Base-by-base conservation (phyloP, 2,113 vertebrate species). In the Hepsetus odoe region DNA sequence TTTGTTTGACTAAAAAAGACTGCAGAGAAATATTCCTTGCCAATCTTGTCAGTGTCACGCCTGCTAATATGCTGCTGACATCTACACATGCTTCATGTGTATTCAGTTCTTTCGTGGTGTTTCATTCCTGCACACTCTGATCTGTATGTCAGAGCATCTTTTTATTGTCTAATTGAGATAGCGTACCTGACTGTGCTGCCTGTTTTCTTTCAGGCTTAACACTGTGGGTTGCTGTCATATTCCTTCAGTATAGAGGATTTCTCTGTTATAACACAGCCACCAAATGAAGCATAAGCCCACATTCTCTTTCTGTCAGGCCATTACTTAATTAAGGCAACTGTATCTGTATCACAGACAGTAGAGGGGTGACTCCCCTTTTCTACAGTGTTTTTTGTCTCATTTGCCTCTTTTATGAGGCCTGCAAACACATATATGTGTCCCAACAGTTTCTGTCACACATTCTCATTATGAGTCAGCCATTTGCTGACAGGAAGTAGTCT, bases 111-210 rank as follows among this genome's bases (percentile, higher is more conserved):
- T 42, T 40, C 33, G n/a, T 71, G 46, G 11, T 61, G 75, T 30
- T 8, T 44, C 82, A 56, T 84, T 80, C 12, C 68, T 82, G 83
- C 73, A 68, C 74, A 64, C 12, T 18, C 82, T 58, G 46, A 79
- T 79, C 82, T 69, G 40, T 62, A 51, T 76, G 77, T 58, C 77
- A 77, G 77, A 46, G 24, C 64, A 40, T 74, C 55, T 75, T 75
- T 71, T 65, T 70, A 72, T 85, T 69, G 35, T 74, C 77, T 87
- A 83, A 86, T 81, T 88, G 82, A 80, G 79, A 77, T 22, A 77
- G 53, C 70, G 10, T 20, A 51, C 53, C 65, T 83, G 75, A 85
- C 79, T 78, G 49, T 69, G 75, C 49, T 80, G 80, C 86, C 74
- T 68, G 77, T 81, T 66, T 70, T 56, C 79, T 75, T 65, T 84